phyloP scores from a whole-genome alignment of 2,888 invertebrate species.

The Pristionchus fissidentatus region DNA sequence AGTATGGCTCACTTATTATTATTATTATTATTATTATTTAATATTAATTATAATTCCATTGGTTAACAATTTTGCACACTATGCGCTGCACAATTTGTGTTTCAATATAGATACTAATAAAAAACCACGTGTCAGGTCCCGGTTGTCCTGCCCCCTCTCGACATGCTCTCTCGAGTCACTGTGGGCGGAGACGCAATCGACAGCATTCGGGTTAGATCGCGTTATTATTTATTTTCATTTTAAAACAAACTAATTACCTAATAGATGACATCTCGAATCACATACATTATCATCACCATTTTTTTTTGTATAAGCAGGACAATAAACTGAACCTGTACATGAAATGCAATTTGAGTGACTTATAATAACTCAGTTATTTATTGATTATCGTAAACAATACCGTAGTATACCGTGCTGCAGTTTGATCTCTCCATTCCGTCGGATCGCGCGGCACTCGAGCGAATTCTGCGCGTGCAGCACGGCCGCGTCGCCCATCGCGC shows the following conservation, averaged over 20 bases:
- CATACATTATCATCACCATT: background rate
- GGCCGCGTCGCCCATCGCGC: slow-evolving; percentile 16
- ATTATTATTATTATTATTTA: no score
- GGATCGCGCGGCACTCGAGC: slow-evolving; percentile 33
- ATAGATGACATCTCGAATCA: background rate
- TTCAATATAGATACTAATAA: no score
- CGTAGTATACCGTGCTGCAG: background rate
- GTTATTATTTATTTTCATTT: no score
- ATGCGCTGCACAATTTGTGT: no score
- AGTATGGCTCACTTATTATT: no score
- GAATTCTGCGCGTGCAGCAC: slow-evolving; percentile 17
- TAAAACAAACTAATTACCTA: no score
- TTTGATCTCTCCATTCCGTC: background rate
- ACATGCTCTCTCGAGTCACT: slow-evolving; percentile 29
- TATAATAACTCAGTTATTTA: background rate
- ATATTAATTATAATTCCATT: no score
- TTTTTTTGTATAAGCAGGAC: background rate
- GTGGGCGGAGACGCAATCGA: slow-evolving; percentile 32
- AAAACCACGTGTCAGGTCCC: slow-evolving; percentile 1
- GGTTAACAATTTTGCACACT: no score
- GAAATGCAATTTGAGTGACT: background rate
- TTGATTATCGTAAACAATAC: background rate
- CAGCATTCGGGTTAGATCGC: slow-evolving; percentile 12
- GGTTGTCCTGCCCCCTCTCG: slow-evolving; percentile 40
- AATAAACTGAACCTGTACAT: no score